phyloP scores from a whole-genome alignment of 2,797 vertebrate species.

The Capromys pilorides region DNA sequence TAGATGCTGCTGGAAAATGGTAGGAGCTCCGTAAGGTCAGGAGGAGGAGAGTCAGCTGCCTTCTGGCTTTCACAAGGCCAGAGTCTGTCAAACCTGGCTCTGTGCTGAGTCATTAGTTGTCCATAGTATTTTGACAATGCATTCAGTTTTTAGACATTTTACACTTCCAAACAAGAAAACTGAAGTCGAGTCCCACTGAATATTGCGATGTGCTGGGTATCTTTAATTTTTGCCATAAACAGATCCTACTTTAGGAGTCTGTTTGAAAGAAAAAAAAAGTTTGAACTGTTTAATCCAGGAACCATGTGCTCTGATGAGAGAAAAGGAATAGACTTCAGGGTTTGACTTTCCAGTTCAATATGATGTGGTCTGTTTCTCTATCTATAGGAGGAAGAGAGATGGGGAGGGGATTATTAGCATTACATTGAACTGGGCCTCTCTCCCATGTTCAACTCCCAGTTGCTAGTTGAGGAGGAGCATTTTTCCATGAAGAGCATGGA shows the following conservation, averaged over 20 bases:
- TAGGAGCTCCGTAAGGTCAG: neutral
- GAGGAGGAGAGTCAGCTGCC: neutral
- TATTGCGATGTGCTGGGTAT: neutral
- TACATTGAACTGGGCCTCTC: no score
- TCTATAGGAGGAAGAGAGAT: neutral
- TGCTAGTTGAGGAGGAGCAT: neutral
- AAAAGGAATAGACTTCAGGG: neutral
- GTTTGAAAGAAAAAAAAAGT: neutral
- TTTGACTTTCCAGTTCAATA: neutral
- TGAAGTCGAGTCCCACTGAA: neutral
- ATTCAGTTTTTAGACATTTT: neutral
- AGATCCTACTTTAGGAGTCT: neutral
- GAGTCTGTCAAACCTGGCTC: neutral
- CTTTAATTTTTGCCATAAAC: neutral
- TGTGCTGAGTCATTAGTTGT: neutral
- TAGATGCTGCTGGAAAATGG: neutral
- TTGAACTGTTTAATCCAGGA: neutral
- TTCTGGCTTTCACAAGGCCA: neutral
- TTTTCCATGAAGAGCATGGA: neutral
- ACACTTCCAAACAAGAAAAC: neutral
- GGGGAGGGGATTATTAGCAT: neutral
- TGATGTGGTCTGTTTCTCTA: neutral
- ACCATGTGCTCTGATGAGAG: neutral
- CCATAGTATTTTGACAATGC: neutral
- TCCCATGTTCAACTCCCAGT: neutral